Evolutionary conservation across 2,888 invertebrate species (phyloP).

Genomic region (Orchesellides sinensis): DNA sequence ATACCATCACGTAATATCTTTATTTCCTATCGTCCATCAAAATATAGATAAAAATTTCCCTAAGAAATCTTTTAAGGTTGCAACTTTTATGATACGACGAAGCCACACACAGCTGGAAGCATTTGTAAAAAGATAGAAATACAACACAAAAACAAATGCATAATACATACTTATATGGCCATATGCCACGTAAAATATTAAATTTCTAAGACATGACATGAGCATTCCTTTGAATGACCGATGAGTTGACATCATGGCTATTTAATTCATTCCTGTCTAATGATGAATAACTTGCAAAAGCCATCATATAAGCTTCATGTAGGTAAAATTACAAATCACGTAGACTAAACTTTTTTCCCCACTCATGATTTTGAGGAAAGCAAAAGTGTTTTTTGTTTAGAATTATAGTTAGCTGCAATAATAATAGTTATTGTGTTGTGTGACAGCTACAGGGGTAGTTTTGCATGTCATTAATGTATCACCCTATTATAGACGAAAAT

Average conservation of each 20-base stretch:
- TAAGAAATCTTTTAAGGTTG: too few relatives aligned
- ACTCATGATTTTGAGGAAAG: neutral
- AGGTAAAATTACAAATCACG: neutral
- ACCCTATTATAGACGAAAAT: too few relatives aligned
- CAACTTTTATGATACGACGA: too few relatives aligned
- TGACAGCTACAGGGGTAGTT: slow-evolving; percentile 5
- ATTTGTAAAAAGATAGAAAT: too few relatives aligned
- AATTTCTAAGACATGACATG: too few relatives aligned
- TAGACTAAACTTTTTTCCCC: neutral
- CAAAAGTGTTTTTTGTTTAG: slow-evolving; percentile 1
- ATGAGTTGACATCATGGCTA: slow-evolving; percentile 52
- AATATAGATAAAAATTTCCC: too few relatives aligned
- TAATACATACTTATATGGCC: too few relatives aligned
- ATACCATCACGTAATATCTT: neutral
- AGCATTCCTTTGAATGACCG: slow-evolving; percentile 30
- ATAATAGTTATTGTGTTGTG: slow-evolving; percentile 4
- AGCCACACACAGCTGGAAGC: neutral
- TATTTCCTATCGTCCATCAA: too few relatives aligned
- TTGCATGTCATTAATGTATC: slow-evolving; percentile 11
- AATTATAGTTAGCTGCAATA: neutral
- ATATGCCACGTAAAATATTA: too few relatives aligned
- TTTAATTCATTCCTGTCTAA: slow-evolving; percentile 5
- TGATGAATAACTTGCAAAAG: neutral
- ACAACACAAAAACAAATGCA: neutral
- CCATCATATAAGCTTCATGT: neutral